Evolutionary conservation across 1,140 invertebrate genomes (phyloP).

Genomic region (Nasonia giraulti): DNA sequence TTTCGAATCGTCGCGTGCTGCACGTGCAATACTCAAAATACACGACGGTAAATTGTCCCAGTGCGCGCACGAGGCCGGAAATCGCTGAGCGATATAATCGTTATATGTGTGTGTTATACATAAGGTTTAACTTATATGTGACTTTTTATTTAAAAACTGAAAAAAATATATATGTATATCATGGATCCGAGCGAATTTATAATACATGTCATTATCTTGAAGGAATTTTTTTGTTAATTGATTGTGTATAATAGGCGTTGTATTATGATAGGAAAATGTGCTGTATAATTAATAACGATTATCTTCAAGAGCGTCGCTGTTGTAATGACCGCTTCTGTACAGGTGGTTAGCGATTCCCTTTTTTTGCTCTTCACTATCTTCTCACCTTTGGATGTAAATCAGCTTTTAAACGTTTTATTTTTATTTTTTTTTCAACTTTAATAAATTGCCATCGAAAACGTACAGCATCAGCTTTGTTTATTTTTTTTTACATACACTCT

Average conservation of each 20-base stretch:
- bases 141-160: slow-evolving; percentile 37
- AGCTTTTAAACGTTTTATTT: slow-evolving; percentile 8
- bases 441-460: slow-evolving; percentile 40
- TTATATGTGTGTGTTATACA: slow-evolving; percentile 28
- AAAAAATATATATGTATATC: background rate
- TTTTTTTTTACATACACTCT: background rate
- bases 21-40: slow-evolving; percentile 29
- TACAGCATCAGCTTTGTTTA: background rate
- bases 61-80: background rate
- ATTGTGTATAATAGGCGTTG: slow-evolving; percentile 7
- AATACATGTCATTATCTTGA: background rate
- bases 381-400: slow-evolving; percentile 19
- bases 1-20: slow-evolving; percentile 6
- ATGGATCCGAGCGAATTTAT: background rate
- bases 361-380: background rate
- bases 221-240: background rate
- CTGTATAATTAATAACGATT: background rate
- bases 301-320: background rate
- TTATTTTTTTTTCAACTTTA: slow-evolving; percentile 21
- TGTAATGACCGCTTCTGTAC: background rate
- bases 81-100: slow-evolving; percentile 40
- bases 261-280: background rate
- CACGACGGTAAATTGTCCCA: background rate
- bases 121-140: slow-evolving; percentile 39
- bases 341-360: background rate